Conservation (phyloP, 1,140 invertebrate species). For the Riptortus pedestris region DNA sequence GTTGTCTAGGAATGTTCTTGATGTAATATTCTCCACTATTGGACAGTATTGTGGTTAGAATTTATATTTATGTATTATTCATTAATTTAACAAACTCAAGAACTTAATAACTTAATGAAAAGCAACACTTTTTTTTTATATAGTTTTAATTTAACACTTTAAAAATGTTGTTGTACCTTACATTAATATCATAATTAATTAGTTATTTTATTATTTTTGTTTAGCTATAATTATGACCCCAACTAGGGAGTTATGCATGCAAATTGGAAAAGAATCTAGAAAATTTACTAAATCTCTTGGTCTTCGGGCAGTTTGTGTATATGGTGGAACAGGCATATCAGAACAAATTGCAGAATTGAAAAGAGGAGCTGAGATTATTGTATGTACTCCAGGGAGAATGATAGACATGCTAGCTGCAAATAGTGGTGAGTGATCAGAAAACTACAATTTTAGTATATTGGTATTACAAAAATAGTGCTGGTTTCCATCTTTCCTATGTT, state of each 20-base stretch:
- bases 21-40: too few species aligned
- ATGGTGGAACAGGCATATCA: constrained; percentile 94
- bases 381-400: constrained; percentile 98
- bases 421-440: constrained; percentile 50
- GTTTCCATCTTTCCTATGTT: neutral
- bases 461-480: neutral
- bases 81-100: too few species aligned
- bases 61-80: too few species aligned
- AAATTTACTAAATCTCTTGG: constrained; percentile 87
- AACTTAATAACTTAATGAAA: too few species aligned
- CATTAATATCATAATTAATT: too few species aligned
- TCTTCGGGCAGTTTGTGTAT: constrained; percentile 88
- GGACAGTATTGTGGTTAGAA: too few species aligned
- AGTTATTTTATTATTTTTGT: constrained; percentile 13
- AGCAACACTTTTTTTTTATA: too few species aligned
- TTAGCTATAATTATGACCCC: constrained; percentile 90
- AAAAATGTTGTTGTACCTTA: too few species aligned
- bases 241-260: constrained; percentile 95
- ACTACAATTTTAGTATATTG: too few species aligned
- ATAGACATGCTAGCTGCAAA: constrained; percentile 99
- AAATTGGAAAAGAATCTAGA: constrained; percentile 94
- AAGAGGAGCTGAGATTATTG: constrained; percentile 94
- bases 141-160: too few species aligned
- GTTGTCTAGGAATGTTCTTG: too few species aligned
- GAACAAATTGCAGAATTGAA: constrained; percentile 98